Evolutionary conservation across 1,140 invertebrate genomes (phyloP).

Genomic region (Palaemon carinicauda): DNA sequence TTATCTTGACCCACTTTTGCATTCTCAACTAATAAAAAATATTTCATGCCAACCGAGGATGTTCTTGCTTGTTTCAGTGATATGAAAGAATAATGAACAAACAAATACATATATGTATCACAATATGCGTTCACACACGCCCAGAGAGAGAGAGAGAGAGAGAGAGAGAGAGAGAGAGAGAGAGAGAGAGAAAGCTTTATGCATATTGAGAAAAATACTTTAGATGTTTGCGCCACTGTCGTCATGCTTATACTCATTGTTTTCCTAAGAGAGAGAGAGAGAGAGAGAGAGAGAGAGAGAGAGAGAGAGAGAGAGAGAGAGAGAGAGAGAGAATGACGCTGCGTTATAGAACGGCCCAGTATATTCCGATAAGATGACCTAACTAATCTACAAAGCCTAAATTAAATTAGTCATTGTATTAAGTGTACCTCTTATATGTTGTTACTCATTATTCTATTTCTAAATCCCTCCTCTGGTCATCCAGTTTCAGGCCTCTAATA

Average conservation of each 20-base stretch:
- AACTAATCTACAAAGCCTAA: not conserved
- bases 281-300: not conserved
- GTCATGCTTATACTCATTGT: not conserved
- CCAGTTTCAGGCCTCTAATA: too few relatives aligned
- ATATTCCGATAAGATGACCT: not conserved
- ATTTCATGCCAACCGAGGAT: too few relatives aligned
- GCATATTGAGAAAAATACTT: not conserved
- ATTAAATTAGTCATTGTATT: not conserved
- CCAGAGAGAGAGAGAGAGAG: too few relatives aligned
- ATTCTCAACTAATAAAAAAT: too few relatives aligned
- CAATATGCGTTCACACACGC: not conserved
- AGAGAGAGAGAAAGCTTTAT: too few relatives aligned
- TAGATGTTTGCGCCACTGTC: not conserved
- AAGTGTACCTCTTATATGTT: too few relatives aligned
- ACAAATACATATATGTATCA: conserved; percentile 5
- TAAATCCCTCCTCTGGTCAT: too few relatives aligned
- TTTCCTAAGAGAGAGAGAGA: not conserved
- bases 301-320: not conserved
- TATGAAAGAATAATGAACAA: not conserved
- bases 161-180: too few relatives aligned
- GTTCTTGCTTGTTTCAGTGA: not conserved
- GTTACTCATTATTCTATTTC: too few relatives aligned
- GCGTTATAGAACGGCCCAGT: not conserved
- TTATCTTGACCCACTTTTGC: too few relatives aligned
- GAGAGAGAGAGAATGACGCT: too few relatives aligned